phyloP scores from a whole-genome alignment of 1,140 invertebrate genomes.

The Aphelinus atriplicis region DNA sequence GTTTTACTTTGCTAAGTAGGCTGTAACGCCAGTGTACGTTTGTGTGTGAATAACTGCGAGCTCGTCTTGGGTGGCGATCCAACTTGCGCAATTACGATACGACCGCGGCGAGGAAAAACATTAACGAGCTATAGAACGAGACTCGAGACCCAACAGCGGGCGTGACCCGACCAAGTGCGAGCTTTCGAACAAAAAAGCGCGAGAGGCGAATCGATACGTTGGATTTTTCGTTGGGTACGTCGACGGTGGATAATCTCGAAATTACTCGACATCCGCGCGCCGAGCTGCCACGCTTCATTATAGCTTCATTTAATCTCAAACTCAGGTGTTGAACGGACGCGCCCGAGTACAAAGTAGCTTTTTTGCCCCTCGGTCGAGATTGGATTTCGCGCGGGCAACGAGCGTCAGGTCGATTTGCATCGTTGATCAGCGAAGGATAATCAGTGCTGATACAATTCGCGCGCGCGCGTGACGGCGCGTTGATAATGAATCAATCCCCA shows the following conservation, averaged over 20 bases:
- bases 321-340: not conserved
- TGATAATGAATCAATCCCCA: conserved; percentile 3
- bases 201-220: not conserved
- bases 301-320: conserved; percentile 32
- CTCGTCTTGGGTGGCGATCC: too few relatives aligned
- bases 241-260: conserved; percentile 28
- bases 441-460: not conserved
- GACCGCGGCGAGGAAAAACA: too few relatives aligned
- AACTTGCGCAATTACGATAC: too few relatives aligned
- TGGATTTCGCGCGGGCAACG: not conserved
- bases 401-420: conserved; percentile 7
- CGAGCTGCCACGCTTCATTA: conserved; percentile 28
- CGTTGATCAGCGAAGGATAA: conserved; percentile 1
- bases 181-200: conserved; percentile 7
- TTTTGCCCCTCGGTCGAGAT: not conserved
- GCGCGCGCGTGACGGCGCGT: not conserved
- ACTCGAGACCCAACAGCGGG: too few relatives aligned
- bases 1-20: too few relatives aligned
- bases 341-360: not conserved
- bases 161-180: too few relatives aligned
- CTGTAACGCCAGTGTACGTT: too few relatives aligned
- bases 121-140: too few relatives aligned
- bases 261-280: conserved; percentile 1
- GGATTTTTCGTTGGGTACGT: too few relatives aligned
- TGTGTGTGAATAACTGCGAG: too few relatives aligned